These are phyloP conservation scores for Ectemnius lituratus DNA, from an alignment of 2,888 invertebrate genomes.

Conservation along the genomic window DNA sequence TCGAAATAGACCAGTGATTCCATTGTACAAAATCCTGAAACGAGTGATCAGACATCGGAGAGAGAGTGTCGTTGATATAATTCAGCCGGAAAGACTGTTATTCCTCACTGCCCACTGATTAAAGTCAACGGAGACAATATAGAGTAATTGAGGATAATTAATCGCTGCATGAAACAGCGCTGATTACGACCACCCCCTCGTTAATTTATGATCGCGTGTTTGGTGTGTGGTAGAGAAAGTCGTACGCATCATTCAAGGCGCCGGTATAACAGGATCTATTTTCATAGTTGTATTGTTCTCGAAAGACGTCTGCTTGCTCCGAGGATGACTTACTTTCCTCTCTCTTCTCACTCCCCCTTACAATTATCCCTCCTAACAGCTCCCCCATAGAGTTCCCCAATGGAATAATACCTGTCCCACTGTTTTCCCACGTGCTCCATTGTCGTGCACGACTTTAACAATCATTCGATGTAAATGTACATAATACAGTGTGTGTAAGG, in stretches of 20 bases:
- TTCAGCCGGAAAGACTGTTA: no score
- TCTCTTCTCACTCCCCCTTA: neutral
- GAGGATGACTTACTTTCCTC: no score
- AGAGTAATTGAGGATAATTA: conserved; percentile 31
- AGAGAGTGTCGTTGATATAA: neutral
- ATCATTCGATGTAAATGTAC: conserved; percentile 6
- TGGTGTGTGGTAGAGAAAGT: no score
- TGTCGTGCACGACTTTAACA: neutral
- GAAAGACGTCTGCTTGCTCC: no score
- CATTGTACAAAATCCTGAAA: neutral
- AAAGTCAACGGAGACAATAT: conserved; percentile 13
- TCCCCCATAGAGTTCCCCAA: no score
- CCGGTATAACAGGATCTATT: no score
- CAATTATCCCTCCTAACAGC: neutral
- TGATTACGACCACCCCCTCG: conserved; percentile 15
- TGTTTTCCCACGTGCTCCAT: neutral
- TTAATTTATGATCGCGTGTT: conserved; percentile 22
- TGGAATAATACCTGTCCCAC: neutral
- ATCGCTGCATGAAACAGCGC: conserved; percentile 10
- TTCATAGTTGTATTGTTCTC: no score
- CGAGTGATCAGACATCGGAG: no score
- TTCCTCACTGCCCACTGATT: no score
- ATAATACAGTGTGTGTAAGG: conserved; percentile 12
- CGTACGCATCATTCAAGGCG: no score
- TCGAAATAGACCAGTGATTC: conserved; percentile 4